Base-by-base conservation (phyloP, 2,113 vertebrate species). In the Oryzias javanicus region DNA sequence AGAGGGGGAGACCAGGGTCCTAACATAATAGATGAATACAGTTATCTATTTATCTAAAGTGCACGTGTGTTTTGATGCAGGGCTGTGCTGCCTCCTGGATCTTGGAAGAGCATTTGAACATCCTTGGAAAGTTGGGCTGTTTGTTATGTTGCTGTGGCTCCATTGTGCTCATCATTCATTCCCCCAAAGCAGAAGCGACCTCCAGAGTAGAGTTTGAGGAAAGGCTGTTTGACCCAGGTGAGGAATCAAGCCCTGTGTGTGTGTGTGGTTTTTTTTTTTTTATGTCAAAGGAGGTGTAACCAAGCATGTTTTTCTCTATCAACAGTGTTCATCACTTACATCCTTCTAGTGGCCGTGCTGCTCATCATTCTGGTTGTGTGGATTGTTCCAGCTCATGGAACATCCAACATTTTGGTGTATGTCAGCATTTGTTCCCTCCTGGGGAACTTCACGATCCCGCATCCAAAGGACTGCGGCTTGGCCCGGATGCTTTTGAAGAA, bases 341-440 rank as follows among this genome's bases (percentile, higher is more conserved):
- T 93, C 79, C 89, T 91, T 57, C 47, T 95, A 74, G 94, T 98
- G 80, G 85, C 95, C 27, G 80, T 98, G 66, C 90, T 93, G 80
- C 90, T 99, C 76, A 77, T 95, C 51, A 74, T 94, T 54, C 92
- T 99, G 25, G 96, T 98, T 60, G 90, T 91, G 71, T 94, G 95
- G 94, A 87, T 96, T 8, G 93, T 93, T n/a, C 95, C 96, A 16
- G 88, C 90, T 55, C 92, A 92, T 3, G 96, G 96, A 62, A 87
- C 91, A 62, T 95, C 95, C 55, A 96, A 96, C 89, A 94, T 98
- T 67, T 93, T 98, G 95, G 96, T 98, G 77, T 98, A 98, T 29
- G 93, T 97, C 55, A 87, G 92, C 71, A 97, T 99, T 79, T 99
- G 97, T 74, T 98, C 97, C 27, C 88, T 99, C 50, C 78, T 98